Base-by-base conservation (phyloP, 2,113 vertebrate genomes). In the Nothoprocta pentlandii region DNA sequence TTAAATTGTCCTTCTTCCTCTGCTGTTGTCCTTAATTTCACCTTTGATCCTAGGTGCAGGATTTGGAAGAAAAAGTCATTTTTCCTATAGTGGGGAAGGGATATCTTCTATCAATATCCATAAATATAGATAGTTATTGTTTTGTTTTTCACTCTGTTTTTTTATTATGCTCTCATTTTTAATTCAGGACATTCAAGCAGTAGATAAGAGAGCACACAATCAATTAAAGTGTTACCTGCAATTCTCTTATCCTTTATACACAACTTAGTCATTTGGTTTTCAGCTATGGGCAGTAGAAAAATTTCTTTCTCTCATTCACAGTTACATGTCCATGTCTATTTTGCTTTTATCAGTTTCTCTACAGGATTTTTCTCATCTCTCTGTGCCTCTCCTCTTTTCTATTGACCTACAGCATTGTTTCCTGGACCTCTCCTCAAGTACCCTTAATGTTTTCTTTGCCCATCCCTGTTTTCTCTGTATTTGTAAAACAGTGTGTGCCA, bases 1-100 rank as follows among this genome's bases (percentile, higher is more conserved):
- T 62, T 58, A 30, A 58, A 32, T 32, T 32, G 16, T 58, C 54
- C 61, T 62, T 23, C 61, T 47, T 34, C 21, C 12, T 4, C 8
- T 68, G 9, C 32, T 16, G 39, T 69, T 83, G 76, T 82, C 82
- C 46, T 90, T 88, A 62, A 42, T 54, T 92, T 80, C 25, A 61
- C 16, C 56, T 87, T 89, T 92, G 86, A 92, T 83, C 73, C 23
- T 22, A 28, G 23, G 49, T 88, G 41, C n/a, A 70, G 61, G 46
- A 63, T 94, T 80, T 70, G 42, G 73, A 90, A 90, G 56, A 78
- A 88, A 25, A 90, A 87, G 77, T 87, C 4, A 64, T 71, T 90
- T 39, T 83, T 83, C n/a, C 76, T 78, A 34, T 64, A 54, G 16
- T 28, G 28, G 70, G 64, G 34, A 92, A 91, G 49, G 90, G 26